Evolutionary conservation across 2,797 vertebrate species (phyloP).

Genomic region (Catharus ustulatus): DNA sequence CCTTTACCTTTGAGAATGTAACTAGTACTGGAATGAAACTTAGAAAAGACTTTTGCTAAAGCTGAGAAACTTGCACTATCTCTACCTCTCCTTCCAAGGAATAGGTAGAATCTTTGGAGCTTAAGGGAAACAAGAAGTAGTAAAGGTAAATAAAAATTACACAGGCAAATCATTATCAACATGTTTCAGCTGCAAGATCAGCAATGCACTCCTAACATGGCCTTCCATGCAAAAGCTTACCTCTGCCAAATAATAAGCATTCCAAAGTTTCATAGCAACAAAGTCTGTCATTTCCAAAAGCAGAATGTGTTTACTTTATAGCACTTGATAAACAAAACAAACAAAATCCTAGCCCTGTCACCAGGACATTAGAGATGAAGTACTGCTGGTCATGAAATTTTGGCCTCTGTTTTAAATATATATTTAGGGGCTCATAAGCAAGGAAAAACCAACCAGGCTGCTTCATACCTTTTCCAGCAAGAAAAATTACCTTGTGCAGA

Average conservation of each 20-base stretch:
- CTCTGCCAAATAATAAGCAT: not conserved
- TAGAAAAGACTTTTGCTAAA: not conserved
- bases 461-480: not conserved
- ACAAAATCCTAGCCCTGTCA: not conserved
- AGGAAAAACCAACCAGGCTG: not conserved
- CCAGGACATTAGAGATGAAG: not conserved
- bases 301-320: not conserved
- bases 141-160: not conserved
- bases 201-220: not conserved
- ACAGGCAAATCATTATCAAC: not conserved
- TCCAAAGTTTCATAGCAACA: not conserved
- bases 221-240: not conserved
- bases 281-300: not conserved
- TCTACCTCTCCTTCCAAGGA: not conserved
- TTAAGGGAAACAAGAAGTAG: not conserved
- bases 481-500: conserved; percentile 9
- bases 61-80: not conserved
- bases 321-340: not conserved
- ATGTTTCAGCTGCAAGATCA: not conserved
- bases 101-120: not conserved
- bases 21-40: not conserved
- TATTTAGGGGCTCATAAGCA: not conserved
- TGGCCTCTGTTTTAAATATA: not conserved
- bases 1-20: not conserved
- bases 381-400: not conserved